Base-by-base conservation (phyloP, 2,888 invertebrate species). In the Ommatoiulus sabulosus region DNA sequence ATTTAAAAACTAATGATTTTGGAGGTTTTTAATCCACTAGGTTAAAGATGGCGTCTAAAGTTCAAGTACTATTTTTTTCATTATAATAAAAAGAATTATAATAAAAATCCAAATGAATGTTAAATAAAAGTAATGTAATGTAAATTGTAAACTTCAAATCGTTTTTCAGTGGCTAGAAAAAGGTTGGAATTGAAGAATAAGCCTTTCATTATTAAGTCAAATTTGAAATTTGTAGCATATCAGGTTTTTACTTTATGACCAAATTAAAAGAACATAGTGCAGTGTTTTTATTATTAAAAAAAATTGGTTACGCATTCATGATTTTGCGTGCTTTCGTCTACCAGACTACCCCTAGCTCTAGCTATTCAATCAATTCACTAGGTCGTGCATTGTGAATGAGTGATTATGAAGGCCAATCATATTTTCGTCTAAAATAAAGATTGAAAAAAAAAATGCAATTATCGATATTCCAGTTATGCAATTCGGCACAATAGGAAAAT, bases 381-480 rank as follows among this genome's bases (percentile, higher is more conserved):
- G 12, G 57, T 57, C 57, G 57, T 4, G 17, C 57, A 57, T 57
- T 57, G 3, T 17, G 17, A 57, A 57, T 15, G 63, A 63, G 63
- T n/a, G 63, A 63, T 63, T 63, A 20, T 4, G 57, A 63, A 63
- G 63, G 63, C 20, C 20, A 20, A 7, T 63, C 63, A 20, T 63
- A 57, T 57, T 57, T 57, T 12, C 35, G 57, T 10, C 15, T 17
- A 57, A 57, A 63, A 63, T 20, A 63, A 63, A 20, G 63, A 63
- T 63, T 63, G 63, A 3, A 63, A 63, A 35, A n/a, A 35, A 35
- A 63, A 63, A 6, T 63, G 63, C 63, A 63, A 63, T 63, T 15
- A 63, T 63, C 63, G 63, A 63, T 63, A 63, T 63, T 20, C 63
- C n/a, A 4, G 63, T 63, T 63, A 63, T 20, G 63, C 63, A 63